These are phyloP conservation scores for Alloscopus bannaensis DNA, from an alignment of 2,888 invertebrate species.

Conservation along the genomic window DNA sequence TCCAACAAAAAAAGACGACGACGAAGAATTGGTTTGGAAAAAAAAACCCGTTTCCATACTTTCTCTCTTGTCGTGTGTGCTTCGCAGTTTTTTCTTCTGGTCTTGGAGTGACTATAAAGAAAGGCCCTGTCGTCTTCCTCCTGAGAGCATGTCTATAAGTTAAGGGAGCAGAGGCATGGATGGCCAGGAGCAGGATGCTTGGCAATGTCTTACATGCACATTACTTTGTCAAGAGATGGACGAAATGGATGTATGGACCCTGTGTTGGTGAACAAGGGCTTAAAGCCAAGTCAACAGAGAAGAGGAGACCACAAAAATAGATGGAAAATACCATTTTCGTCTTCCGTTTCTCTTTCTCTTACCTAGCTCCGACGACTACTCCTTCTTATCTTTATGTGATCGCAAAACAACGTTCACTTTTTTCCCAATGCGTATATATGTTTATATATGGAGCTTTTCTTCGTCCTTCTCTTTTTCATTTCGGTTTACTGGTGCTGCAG, in stretches of 20 bases:
- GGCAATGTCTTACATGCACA: neutral
- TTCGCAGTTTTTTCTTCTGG: neutral
- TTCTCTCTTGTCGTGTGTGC: neutral
- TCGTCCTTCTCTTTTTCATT: neutral
- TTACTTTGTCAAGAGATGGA: slow-evolving; percentile 4
- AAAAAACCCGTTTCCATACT: neutral
- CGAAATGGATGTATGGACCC: neutral
- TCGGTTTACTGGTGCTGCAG: neutral
- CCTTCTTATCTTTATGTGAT: slow-evolving; percentile 1
- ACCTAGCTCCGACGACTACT: too few relatives aligned
- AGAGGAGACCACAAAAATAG: slow-evolving; percentile 7
- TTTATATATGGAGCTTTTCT: neutral
- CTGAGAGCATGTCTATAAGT: neutral
- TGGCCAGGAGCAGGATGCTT: neutral
- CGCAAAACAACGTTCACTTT: neutral
- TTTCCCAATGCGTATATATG: neutral
- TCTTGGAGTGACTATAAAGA: neutral
- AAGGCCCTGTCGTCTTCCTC: neutral
- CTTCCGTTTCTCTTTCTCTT: slow-evolving; percentile 10
- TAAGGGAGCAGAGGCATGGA: neutral
- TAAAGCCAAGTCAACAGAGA: slow-evolving; percentile 3
- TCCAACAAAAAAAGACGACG: neutral
- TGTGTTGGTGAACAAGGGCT: neutral
- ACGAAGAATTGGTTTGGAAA: neutral
- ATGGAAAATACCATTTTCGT: neutral